Percentiles rank a stretch among this genome's conserved stretches.
Conservation (phyloP, 2,797 vertebrate genomes). For the Luscinia luscinia region DNA sequence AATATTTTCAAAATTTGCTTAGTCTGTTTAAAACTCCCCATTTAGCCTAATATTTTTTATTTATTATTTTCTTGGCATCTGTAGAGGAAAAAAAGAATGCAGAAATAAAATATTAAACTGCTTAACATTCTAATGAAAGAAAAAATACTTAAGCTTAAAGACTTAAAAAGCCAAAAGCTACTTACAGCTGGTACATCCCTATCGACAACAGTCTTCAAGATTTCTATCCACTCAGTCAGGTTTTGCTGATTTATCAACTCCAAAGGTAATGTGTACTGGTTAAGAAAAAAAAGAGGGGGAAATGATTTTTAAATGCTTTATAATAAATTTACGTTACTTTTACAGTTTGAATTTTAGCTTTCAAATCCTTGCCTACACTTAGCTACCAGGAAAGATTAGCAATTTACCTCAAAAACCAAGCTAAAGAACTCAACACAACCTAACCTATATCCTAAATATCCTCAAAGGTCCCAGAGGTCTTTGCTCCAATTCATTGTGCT, state of each 20-base stretch:
- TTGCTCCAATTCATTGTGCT: neutral
- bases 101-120: neutral
- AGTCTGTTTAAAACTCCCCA: neutral
- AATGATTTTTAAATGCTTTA: neutral
- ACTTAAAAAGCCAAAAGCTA: conserved; percentile 16
- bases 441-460: neutral
- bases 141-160: neutral
- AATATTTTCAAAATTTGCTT: neutral
- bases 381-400: neutral
- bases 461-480: neutral
- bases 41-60: neutral
- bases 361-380: neutral
- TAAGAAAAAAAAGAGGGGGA: neutral
- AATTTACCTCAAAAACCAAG: neutral
- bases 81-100: neutral
- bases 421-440: neutral
- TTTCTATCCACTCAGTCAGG: conserved; percentile 98
- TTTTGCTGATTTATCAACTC: conserved; percentile 99
- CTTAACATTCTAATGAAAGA: neutral
- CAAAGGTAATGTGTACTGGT: conserved; percentile 94
- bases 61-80: neutral
- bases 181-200: conserved; percentile 96
- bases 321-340: neutral
- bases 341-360: neutral
- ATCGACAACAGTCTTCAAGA: conserved; percentile 96